Conservation (phyloP, 2,113 vertebrate genomes). For the Syrrhaptes paradoxus region DNA sequence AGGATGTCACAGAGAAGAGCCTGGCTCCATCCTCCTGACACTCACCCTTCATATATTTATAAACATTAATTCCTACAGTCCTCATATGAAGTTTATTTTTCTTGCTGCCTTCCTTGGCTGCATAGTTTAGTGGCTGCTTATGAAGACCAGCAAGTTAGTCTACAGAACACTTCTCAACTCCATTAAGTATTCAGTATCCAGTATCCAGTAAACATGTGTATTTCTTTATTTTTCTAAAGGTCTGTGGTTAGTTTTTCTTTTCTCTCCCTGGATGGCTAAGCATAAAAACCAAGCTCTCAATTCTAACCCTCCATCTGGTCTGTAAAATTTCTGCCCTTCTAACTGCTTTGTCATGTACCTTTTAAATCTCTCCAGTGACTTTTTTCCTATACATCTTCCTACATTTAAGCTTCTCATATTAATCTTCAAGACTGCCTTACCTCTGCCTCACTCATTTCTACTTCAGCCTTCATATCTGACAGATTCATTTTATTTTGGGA, state of each 20-base stretch:
- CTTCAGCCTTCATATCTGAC: neutral
- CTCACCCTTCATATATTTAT: too few species aligned
- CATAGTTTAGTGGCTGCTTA: neutral
- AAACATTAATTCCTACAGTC: neutral
- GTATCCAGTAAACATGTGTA: neutral
- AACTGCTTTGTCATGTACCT: neutral
- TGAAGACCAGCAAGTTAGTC: neutral
- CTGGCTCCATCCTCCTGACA: too few species aligned
- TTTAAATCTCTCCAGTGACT: neutral
- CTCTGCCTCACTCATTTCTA: neutral
- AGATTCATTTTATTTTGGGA: neutral
- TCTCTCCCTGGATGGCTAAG: neutral
- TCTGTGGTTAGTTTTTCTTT: neutral
- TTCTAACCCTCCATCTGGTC: rapidly evolving
- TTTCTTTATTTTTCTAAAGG: neutral
- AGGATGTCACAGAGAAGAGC: too few species aligned
- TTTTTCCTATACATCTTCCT: neutral
- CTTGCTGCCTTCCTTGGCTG: neutral
- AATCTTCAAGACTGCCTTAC: neutral
- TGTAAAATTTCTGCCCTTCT: neutral
- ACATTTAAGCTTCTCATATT: neutral
- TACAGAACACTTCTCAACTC: neutral
- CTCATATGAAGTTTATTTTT: neutral
- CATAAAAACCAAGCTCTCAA: neutral
- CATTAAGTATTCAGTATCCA: neutral